phyloP scores from a whole-genome alignment of 2,888 invertebrate genomes.

The Sthenelais limicola region DNA sequence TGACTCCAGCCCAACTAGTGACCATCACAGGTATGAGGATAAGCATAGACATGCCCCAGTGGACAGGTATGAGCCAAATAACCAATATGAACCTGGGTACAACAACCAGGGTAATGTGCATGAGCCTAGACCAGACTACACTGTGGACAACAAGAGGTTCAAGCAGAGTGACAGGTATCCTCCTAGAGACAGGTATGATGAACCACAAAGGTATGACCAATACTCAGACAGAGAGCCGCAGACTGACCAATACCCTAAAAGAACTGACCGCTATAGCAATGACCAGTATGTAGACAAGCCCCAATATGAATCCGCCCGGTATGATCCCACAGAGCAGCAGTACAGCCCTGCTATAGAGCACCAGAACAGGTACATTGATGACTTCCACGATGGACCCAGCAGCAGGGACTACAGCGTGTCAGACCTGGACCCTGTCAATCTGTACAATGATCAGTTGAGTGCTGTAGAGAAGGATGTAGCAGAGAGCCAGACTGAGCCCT shows the following conservation, averaged over 20 bases:
- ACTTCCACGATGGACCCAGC: no score
- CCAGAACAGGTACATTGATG: no score
- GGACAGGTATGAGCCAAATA: background rate
- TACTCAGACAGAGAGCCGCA: background rate
- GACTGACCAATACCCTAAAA: background rate
- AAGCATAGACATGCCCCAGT: no score
- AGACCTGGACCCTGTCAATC: no score
- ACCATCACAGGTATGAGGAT: no score
- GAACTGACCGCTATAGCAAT: background rate
- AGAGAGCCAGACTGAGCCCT: background rate
- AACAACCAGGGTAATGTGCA: background rate
- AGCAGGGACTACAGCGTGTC: no score
- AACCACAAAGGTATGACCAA: background rate
- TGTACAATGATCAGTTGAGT: no score
- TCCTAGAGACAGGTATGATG: no score
- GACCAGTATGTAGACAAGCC: background rate
- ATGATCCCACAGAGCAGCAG: background rate
- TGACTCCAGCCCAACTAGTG: no score
- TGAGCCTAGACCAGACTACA: background rate
- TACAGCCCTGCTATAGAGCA: no score
- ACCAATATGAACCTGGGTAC: background rate
- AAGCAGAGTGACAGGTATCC: background rate
- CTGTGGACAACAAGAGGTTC: background rate
- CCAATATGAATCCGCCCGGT: background rate
- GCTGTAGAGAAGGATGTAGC: no score